Evolutionary conservation across 2,888 invertebrate genomes (phyloP), one percentile per base, ranked within the genome.

Genomic region (Sesamia inferens): DNA sequence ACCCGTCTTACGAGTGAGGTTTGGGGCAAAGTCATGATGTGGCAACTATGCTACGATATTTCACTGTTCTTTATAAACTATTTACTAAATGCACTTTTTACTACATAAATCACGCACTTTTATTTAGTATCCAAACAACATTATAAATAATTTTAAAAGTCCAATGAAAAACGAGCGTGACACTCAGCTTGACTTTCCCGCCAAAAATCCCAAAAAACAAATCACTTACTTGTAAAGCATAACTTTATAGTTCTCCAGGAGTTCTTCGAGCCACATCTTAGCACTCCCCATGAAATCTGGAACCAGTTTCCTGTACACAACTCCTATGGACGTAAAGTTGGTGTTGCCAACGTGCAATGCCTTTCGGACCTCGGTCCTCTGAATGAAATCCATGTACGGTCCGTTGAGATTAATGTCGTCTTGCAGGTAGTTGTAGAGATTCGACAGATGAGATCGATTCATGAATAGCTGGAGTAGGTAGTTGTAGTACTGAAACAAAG

Each of bases 141-240:
- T n/a, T n/a, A n/a, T n/a, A n/a, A n/a, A n/a, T n/a, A n/a, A n/a
- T n/a, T n/a, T n/a, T n/a, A n/a, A n/a, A n/a, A n/a, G n/a, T n/a
- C n/a, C n/a, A n/a, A n/a, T n/a, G n/a, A n/a, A n/a, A n/a, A n/a
- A n/a, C n/a, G n/a, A n/a, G n/a, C n/a, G n/a, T n/a, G n/a, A n/a
- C n/a, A n/a, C n/a, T n/a, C n/a, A n/a, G n/a, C n/a, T n/a, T n/a
- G n/a, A n/a, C n/a, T n/a, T n/a, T n/a, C n/a, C n/a, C n/a, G n/a
- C n/a, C n/a, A n/a, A n/a, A n/a, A n/a, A n/a, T n/a, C n/a, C n/a
- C n/a, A n/a, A n/a, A n/a, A n/a, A n/a, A n/a, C n/a, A n/a, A n/a
- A n/a, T n/a, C 14, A 92, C 95, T 87, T 95, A 97, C 94, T 96
- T 97, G 91, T 97, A 97, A 67, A 97, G 92, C 95, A 97, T 93